These are phyloP conservation scores for Stenchaetothrips biformis DNA, from an alignment of 2,888 invertebrate genomes.

Conservation along the genomic window DNA sequence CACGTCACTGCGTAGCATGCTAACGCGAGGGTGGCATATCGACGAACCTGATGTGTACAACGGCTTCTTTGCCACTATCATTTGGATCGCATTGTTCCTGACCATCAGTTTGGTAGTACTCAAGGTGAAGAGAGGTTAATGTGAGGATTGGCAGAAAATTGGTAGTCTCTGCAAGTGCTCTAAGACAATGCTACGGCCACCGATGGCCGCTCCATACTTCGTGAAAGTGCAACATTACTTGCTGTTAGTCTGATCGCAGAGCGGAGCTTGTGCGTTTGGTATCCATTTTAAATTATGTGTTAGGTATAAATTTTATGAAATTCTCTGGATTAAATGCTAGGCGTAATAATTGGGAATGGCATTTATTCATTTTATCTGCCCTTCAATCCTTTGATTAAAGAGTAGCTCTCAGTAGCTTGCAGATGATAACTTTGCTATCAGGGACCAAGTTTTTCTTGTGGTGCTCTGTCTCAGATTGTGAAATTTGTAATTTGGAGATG, in stretches of 20 bases:
- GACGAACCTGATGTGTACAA: conserved; percentile 76
- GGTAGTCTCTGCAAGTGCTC: background rate
- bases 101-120: conserved; percentile 73
- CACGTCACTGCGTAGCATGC: conserved; percentile 78
- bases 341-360: background rate
- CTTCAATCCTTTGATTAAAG: background rate
- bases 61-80: conserved; percentile 78
- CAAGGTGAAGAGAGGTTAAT: conserved; percentile 72
- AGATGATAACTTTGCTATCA: no score
- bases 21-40: conserved; percentile 83
- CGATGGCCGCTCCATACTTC: background rate
- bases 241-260: background rate
- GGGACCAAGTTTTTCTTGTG: no score
- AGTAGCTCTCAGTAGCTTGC: background rate
- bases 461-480: no score
- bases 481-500: no score
- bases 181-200: background rate
- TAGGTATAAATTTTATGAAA: background rate
- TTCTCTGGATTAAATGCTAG: background rate
- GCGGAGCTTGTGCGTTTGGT: background rate
- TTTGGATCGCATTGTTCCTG: conserved; percentile 80
- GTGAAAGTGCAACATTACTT: background rate
- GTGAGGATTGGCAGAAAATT: background rate
- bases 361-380: background rate
- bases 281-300: background rate